Conservation (phyloP, 1,140 invertebrate genomes). For the Arion vulgaris region DNA sequence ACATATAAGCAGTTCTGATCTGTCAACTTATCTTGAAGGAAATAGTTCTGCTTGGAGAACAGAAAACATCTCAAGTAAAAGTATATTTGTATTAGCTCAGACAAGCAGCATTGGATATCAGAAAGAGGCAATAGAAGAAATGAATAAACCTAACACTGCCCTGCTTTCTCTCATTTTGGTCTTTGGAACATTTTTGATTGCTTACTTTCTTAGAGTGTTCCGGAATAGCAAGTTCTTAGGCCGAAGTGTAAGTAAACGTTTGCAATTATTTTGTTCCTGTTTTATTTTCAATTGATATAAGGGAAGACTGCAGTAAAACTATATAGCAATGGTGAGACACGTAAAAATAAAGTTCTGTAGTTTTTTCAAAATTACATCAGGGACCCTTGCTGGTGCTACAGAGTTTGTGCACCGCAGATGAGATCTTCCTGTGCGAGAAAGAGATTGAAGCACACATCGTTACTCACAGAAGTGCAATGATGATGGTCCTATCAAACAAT, state of each 20-base stretch:
- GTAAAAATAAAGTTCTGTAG: too few relatives aligned
- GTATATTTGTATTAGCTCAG: too few relatives aligned
- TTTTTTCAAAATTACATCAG: too few relatives aligned
- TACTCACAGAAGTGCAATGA: too few relatives aligned
- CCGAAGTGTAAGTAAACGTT: constrained; percentile 82
- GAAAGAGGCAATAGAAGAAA: neutral
- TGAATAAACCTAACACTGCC: constrained; percentile 83
- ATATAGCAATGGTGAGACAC: too few relatives aligned
- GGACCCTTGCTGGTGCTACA: too few relatives aligned
- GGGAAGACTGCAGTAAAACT: too few relatives aligned
- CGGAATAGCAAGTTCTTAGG: constrained; percentile 96
- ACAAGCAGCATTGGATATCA: neutral
- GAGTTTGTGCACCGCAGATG: too few relatives aligned
- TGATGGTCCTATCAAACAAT: too few relatives aligned
- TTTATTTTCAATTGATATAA: too few relatives aligned
- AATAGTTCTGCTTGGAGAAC: neutral
- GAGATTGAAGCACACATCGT: too few relatives aligned
- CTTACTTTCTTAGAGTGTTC: constrained; percentile 92
- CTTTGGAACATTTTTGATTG: constrained; percentile 92
- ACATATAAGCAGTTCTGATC: neutral
- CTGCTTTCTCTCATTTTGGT: constrained; percentile 93
- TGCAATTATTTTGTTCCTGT: neutral
- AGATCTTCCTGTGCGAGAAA: too few relatives aligned
- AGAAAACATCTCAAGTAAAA: neutral
- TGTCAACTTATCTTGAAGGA: neutral